Percentiles rank a stretch among this genome's conserved stretches.
These are phyloP conservation scores for Antheraea assamensis DNA, from an alignment of 2,888 invertebrate genomes.

Conservation along the genomic window DNA sequence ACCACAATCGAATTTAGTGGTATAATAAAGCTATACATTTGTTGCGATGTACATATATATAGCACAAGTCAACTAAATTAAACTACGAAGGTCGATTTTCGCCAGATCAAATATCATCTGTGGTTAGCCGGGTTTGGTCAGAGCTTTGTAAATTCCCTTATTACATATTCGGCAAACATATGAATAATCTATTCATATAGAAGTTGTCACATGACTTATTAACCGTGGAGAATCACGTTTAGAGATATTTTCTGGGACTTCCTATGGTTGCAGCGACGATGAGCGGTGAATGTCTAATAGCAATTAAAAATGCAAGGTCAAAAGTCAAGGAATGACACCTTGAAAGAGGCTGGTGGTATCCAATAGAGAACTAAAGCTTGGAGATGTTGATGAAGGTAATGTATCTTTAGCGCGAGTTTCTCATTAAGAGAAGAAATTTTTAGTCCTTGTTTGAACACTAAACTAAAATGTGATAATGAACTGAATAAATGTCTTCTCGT, in stretches of 20 bases:
- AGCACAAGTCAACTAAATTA: neutral
- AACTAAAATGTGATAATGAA: neutral
- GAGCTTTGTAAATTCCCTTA: neutral
- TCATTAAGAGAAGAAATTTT: neutral
- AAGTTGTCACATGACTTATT: neutral
- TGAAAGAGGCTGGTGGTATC: too few species aligned
- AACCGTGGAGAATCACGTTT: neutral
- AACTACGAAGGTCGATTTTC: neutral
- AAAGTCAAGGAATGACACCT: too few species aligned
- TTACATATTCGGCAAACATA: neutral
- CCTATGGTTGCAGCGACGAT: neutral
- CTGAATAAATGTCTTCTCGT: neutral
- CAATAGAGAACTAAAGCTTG: too few species aligned
- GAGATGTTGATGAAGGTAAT: neutral
- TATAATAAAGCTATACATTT: neutral
- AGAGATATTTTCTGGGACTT: neutral
- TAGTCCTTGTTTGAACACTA: neutral
- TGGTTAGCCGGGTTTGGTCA: neutral
- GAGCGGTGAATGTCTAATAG: neutral
- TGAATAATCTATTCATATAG: neutral
- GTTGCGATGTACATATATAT: neutral
- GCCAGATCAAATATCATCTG: neutral
- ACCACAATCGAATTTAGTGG: too few species aligned
- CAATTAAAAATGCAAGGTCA: too few species aligned
- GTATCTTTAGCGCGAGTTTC: neutral